Percentiles rank a stretch among this genome's conserved stretches.
Conservation (phyloP, 2,113 vertebrate genomes). For the Prionailurus viverrinus region DNA sequence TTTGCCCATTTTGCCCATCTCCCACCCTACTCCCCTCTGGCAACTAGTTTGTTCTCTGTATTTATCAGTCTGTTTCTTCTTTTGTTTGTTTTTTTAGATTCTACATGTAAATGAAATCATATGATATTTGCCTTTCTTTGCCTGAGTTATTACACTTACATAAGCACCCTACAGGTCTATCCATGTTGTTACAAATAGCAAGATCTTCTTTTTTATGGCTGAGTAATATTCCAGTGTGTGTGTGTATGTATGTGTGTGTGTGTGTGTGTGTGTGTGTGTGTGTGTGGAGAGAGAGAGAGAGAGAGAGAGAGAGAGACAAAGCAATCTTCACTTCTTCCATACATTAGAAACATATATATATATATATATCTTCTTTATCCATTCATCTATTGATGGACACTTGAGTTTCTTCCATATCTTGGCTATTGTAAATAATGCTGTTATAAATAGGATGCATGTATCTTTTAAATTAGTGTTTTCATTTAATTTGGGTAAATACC, state of each 20-base stretch:
- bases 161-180: neutral
- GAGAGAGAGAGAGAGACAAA: neutral
- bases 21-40: neutral
- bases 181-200: neutral
- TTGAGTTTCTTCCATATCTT: neutral
- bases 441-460: neutral
- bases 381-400: neutral
- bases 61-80: neutral
- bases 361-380: neutral
- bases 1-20: neutral
- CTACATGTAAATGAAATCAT: neutral
- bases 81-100: neutral
- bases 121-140: neutral
- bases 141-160: neutral
- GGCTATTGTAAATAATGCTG: neutral
- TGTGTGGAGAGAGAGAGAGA: no score
- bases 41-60: neutral
- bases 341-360: neutral
- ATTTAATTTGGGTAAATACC: no score
- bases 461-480: no score
- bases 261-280: no score
- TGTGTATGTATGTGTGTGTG: accelerated
- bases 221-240: neutral
- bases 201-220: neutral
- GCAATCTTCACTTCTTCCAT: neutral